Evolutionary conservation across 2,797 vertebrate species (phyloP).

Genomic region (Diglossa cyanea): DNA sequence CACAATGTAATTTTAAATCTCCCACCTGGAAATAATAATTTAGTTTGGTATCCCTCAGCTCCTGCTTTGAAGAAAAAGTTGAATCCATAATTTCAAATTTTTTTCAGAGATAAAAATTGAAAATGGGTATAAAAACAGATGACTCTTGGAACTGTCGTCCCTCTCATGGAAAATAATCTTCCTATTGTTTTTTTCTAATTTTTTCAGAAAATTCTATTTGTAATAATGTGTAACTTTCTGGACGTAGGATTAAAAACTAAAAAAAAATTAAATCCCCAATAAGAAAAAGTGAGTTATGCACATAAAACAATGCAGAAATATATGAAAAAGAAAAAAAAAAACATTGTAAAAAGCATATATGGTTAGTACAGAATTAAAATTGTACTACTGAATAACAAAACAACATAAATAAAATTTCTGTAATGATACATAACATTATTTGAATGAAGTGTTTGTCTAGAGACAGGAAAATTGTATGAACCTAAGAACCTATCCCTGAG

Average conservation of each 20-base stretch:
- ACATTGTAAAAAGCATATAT: background rate
- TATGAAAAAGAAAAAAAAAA: background rate
- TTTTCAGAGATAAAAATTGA: background rate
- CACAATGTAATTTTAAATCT: background rate
- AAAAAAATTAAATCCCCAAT: background rate
- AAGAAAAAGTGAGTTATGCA: background rate
- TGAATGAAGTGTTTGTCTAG: background rate
- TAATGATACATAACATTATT: accelerated
- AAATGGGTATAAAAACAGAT: background rate
- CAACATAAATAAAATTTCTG: background rate
- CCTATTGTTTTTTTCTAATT: background rate
- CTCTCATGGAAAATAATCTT: background rate
- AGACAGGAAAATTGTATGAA: background rate
- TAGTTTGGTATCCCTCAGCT: background rate
- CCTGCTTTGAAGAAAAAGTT: background rate
- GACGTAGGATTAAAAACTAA: background rate
- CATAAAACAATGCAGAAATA: background rate
- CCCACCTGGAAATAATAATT: background rate
- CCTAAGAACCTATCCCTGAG: background rate
- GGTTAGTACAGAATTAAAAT: background rate
- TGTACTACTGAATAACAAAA: background rate
- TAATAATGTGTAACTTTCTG: background rate
- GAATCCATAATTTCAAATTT: background rate
- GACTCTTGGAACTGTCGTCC: background rate
- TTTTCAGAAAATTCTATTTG: background rate